Conservation (phyloP, 1,140 invertebrate genomes). For the Drosophila lacertosa region DNA sequence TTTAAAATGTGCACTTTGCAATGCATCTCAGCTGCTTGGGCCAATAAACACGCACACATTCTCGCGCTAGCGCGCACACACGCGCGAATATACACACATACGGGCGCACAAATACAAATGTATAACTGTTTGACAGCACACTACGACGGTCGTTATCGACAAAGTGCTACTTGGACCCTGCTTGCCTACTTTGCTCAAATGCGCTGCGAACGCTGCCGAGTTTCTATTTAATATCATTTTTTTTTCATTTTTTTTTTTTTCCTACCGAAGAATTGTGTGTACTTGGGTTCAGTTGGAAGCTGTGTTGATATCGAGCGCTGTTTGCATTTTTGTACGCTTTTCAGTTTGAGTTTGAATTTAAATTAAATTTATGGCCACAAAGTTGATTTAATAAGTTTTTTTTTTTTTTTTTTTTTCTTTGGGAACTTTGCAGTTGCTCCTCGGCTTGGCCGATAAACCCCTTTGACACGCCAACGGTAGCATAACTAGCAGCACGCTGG, state of each 20-base stretch:
- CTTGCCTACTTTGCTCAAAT: constrained; percentile 53
- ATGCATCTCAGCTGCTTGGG: constrained; percentile 72
- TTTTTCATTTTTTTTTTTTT: constrained; percentile 22
- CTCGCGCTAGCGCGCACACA: constrained; percentile 19
- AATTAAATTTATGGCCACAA: not conserved
- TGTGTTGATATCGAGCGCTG: not conserved
- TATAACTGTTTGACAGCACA: constrained; percentile 58
- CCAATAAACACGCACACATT: constrained; percentile 43
- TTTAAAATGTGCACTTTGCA: constrained; percentile 33
- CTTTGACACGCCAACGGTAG: constrained; percentile 13
- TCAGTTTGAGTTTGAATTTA: constrained; percentile 1
- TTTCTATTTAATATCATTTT: constrained; percentile 59
- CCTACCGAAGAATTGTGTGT: constrained; percentile 21
- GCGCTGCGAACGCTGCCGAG: constrained; percentile 46
- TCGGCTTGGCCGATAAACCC: constrained; percentile 4
- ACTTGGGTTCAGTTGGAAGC: constrained; percentile 14
- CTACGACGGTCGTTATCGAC: constrained; percentile 49
- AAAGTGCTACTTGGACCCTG: constrained; percentile 55
- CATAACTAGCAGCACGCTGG: constrained; percentile 60
- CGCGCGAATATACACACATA: constrained; percentile 6
- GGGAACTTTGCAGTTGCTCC: constrained; percentile 20
- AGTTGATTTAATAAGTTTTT: constrained; percentile 3
- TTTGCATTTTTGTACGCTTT: not conserved
- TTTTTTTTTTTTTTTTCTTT: too few species aligned
- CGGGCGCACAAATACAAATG: constrained; percentile 40